Conservation (phyloP, 2,888 invertebrate genomes). For the Drosophila lacicola region DNA sequence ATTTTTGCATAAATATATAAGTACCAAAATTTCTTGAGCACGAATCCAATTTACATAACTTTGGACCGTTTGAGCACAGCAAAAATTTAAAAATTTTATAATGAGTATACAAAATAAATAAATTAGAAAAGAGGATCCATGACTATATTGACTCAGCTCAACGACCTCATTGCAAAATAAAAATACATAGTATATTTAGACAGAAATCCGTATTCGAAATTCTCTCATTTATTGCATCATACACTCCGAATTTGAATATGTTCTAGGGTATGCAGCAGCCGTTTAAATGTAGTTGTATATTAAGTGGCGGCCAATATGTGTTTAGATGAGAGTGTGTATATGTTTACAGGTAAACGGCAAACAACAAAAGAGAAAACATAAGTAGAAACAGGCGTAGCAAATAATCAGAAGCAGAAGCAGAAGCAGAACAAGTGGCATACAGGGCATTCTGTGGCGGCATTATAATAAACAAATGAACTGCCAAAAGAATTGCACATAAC, state of each 20-base stretch:
- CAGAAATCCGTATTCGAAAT: neutral
- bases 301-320: slow-evolving; percentile 46
- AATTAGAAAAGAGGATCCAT: neutral
- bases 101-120: too few relatives aligned
- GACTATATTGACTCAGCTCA: neutral
- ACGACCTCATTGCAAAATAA: slow-evolving; percentile 1
- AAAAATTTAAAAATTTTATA: too few relatives aligned
- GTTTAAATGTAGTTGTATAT: slow-evolving; percentile 41
- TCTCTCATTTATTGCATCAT: neutral
- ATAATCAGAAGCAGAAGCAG: slow-evolving; percentile 8
- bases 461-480: slow-evolving; percentile 77
- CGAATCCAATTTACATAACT: too few relatives aligned
- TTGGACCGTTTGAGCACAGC: too few relatives aligned
- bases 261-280: slow-evolving; percentile 22
- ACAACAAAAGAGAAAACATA: slow-evolving; percentile 30
- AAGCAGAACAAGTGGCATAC: slow-evolving; percentile 69
- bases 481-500: slow-evolving; percentile 71
- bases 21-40: too few relatives aligned
- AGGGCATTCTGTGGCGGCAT: slow-evolving; percentile 69
- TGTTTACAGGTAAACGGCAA: slow-evolving; percentile 38
- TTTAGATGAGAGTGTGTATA: slow-evolving; percentile 1
- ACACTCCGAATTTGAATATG: neutral
- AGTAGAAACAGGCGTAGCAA: slow-evolving; percentile 14
- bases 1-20: too few relatives aligned
- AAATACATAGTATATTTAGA: too few relatives aligned